A percentile compares a stretch with the other conserved stretches of the same genome.
phyloP scores from a whole-genome alignment of 2,888 invertebrate genomes.

The Cactoblastis cactorum region DNA sequence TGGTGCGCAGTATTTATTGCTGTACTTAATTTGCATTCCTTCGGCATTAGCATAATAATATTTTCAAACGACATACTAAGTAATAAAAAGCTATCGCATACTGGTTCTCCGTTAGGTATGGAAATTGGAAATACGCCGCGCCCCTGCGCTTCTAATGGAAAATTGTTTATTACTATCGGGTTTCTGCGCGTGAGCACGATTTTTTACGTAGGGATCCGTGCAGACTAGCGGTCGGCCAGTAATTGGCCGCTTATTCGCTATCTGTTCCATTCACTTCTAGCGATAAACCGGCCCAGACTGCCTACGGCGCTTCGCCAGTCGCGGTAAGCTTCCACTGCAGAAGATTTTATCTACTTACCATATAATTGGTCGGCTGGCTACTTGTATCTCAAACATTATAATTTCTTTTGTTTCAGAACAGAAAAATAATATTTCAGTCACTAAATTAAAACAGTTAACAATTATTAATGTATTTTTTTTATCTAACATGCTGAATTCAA shows the following conservation, averaged over 20 bases:
- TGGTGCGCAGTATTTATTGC: constrained; percentile 55
- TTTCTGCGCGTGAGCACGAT: constrained; percentile 66
- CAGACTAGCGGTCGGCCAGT: constrained; percentile 53
- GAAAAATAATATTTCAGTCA: not conserved
- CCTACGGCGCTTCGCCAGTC: constrained; percentile 39
- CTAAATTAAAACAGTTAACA: not conserved
- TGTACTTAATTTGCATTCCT: constrained; percentile 64
- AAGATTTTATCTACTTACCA: constrained; percentile 29
- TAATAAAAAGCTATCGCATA: constrained; percentile 61
- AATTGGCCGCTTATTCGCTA: constrained; percentile 72
- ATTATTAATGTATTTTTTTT: too few species aligned
- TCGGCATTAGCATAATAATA: constrained; percentile 64
- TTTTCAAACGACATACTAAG: constrained; percentile 57
- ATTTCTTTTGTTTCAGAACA: not conserved
- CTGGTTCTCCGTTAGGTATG: constrained; percentile 51
- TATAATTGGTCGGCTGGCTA: constrained; percentile 12
- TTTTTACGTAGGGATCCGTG: constrained; percentile 64
- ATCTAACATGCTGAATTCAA: too few species aligned
- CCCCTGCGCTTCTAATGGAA: constrained; percentile 56
- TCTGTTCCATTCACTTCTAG: constrained; percentile 71
- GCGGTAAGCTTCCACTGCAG: constrained; percentile 45
- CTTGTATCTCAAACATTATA: not conserved
- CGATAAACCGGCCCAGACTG: constrained; percentile 58
- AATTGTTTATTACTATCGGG: constrained; percentile 67
- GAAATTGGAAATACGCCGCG: constrained; percentile 48